Percentiles rank a stretch among this genome's conserved stretches.
These are phyloP conservation scores for Gasteruption jaculator DNA, from an alignment of 2,888 invertebrate genomes.

Conservation along the genomic window DNA sequence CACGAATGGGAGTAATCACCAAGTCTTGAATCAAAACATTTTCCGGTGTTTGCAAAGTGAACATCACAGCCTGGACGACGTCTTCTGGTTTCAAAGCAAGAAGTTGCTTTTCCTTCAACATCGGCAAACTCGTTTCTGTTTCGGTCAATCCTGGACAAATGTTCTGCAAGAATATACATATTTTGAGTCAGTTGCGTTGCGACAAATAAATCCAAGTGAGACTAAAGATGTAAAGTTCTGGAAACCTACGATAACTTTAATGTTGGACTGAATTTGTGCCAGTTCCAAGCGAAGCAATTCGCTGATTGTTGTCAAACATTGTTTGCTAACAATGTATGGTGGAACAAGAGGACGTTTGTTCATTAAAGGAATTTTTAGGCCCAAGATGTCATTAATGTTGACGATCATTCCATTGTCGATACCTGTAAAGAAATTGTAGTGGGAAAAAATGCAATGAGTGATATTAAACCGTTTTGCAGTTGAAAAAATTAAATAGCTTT, in stretches of 20 bases:
- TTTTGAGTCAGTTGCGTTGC: not conserved
- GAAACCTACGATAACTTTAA: slow-evolving; percentile 40
- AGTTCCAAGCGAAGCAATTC: slow-evolving; percentile 52
- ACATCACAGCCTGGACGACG: slow-evolving; percentile 47
- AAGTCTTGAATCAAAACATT: slow-evolving; percentile 29
- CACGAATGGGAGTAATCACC: slow-evolving; percentile 26
- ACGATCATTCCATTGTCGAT: slow-evolving; percentile 26
- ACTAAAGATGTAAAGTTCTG: not conserved
- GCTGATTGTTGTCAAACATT: slow-evolving; percentile 50
- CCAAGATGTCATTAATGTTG: slow-evolving; percentile 31
- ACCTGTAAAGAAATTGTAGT: too few species aligned
- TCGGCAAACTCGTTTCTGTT: slow-evolving; percentile 52
- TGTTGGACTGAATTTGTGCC: slow-evolving; percentile 37
- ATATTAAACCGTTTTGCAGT: too few species aligned
- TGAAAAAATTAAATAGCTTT: too few species aligned
- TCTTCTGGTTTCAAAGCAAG: slow-evolving; percentile 45
- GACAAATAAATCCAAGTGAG: not conserved
- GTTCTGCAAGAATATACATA: slow-evolving; percentile 53
- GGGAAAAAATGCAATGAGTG: too few species aligned
- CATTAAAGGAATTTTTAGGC: slow-evolving; percentile 14
- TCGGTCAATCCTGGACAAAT: slow-evolving; percentile 62
- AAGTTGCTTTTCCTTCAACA: slow-evolving; percentile 28
- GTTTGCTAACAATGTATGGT: slow-evolving; percentile 52
- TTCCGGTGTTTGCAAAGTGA: slow-evolving; percentile 42
- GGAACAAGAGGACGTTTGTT: slow-evolving; percentile 25